phyloP scores from a whole-genome alignment of 2,113 vertebrate species.

The Barnardius zonarius region DNA sequence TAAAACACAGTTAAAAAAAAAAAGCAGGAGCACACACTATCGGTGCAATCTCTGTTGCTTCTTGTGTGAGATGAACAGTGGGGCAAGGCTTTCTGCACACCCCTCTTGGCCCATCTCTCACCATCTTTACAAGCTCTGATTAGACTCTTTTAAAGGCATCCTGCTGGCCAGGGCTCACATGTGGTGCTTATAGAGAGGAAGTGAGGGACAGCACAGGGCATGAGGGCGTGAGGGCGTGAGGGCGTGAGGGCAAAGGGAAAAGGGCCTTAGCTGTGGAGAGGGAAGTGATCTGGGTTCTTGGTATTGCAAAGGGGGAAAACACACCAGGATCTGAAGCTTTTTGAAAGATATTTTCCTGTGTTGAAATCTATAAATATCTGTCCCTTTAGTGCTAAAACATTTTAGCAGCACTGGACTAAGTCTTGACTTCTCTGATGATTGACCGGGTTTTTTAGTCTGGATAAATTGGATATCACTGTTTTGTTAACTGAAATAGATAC shows the following conservation, averaged over 20 bases:
- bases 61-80: accelerated
- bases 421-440: background rate
- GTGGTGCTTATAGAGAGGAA: background rate
- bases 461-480: background rate
- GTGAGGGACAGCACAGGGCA: too few species aligned
- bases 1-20: background rate
- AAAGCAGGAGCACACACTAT: background rate
- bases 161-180: background rate
- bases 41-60: background rate
- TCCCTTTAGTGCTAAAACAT: background rate
- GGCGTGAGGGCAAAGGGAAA: background rate
- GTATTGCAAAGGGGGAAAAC: background rate
- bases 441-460: accelerated
- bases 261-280: background rate
- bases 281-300: background rate
- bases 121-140: accelerated
- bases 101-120: background rate
- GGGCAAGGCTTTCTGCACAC: background rate
- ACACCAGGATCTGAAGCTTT: background rate
- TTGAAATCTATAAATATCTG: background rate
- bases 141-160: background rate
- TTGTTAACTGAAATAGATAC: background rate
- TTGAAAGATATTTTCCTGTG: background rate
- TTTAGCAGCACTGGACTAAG: background rate
- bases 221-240: background rate